Conservation (phyloP, 1,140 invertebrate genomes). For the Halictus rubicundus region DNA sequence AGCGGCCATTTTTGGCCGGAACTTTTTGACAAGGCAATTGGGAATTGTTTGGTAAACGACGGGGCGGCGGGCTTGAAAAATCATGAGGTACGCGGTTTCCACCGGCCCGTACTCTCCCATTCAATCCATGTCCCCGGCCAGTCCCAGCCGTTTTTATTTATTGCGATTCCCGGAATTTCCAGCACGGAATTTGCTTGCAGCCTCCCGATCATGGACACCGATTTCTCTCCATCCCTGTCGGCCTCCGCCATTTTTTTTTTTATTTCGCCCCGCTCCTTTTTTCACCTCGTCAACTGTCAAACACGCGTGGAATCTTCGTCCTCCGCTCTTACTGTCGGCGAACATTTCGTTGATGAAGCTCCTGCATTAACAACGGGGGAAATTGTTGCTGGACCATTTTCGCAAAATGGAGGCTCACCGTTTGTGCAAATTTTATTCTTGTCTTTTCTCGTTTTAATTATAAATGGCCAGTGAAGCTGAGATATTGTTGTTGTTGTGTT, state of each 20-base stretch:
- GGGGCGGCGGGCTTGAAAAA: constrained; percentile 56
- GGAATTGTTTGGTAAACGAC: constrained; percentile 74
- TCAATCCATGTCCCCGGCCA: constrained; percentile 55
- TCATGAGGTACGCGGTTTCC: constrained; percentile 67
- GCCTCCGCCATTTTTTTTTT: not conserved
- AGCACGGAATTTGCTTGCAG: constrained; percentile 48
- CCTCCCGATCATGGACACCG: constrained; percentile 31
- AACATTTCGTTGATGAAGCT: too few species aligned
- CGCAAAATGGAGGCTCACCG: too few species aligned
- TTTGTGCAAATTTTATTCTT: too few species aligned
- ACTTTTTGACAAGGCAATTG: constrained; percentile 74
- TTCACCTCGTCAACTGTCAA: too few species aligned
- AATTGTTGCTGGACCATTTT: too few species aligned
- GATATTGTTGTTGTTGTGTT: too few species aligned
- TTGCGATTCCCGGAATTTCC: constrained; percentile 52
- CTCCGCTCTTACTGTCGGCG: too few species aligned
- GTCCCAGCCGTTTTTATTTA: constrained; percentile 56
- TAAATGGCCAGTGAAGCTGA: too few species aligned
- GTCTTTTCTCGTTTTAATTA: too few species aligned
- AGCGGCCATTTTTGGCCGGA: constrained; percentile 70
- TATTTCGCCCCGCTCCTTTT: not conserved
- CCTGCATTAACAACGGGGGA: too few species aligned
- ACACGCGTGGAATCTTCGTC: not conserved
- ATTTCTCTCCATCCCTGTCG: constrained; percentile 6
- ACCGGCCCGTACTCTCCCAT: constrained; percentile 46